These are phyloP conservation scores for Pseudeuparius sepicola DNA, from an alignment of 2,888 invertebrate species.

Conservation along the genomic window DNA sequence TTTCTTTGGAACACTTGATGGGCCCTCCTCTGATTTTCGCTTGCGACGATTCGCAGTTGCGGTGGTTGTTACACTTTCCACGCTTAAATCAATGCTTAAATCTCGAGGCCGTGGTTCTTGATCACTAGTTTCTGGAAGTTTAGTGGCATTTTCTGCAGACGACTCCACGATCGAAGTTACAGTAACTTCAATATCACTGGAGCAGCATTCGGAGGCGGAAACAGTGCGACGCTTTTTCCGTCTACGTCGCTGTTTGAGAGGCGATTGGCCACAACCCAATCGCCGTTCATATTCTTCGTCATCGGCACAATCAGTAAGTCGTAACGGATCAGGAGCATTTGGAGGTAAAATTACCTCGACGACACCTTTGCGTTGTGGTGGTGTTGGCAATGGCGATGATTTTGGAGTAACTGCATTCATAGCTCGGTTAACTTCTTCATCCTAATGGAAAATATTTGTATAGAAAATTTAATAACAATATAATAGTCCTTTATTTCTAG, in stretches of 20 bases:
- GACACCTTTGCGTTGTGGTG: slow-evolving; percentile 66
- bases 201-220: slow-evolving; percentile 34
- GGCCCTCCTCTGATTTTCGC: slow-evolving; percentile 44
- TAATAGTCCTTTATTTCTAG: too few species aligned
- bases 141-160: too few species aligned
- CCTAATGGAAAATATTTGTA: too few species aligned
- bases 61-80: too few species aligned
- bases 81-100: slow-evolving; percentile 29
- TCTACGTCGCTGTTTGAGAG: slow-evolving; percentile 17
- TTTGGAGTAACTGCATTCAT: slow-evolving; percentile 88
- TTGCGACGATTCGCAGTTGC: neutral
- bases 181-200: too few species aligned
- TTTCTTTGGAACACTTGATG: slow-evolving; percentile 40
- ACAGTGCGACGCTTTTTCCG: slow-evolving; percentile 47
- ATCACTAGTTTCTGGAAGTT: too few species aligned
- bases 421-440: slow-evolving; percentile 50
- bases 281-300: slow-evolving; percentile 76
- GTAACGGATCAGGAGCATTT: slow-evolving; percentile 85
- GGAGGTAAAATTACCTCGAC: slow-evolving; percentile 86
- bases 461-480: too few species aligned
- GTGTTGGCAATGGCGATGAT: slow-evolving; percentile 81
- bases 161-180: too few species aligned
- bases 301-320: slow-evolving; percentile 70
- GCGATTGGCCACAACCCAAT: slow-evolving; percentile 42
- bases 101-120: too few species aligned